These are phyloP conservation scores for Onthophagus taurus DNA, from an alignment of 1,140 invertebrate species.

Conservation along the genomic window DNA sequence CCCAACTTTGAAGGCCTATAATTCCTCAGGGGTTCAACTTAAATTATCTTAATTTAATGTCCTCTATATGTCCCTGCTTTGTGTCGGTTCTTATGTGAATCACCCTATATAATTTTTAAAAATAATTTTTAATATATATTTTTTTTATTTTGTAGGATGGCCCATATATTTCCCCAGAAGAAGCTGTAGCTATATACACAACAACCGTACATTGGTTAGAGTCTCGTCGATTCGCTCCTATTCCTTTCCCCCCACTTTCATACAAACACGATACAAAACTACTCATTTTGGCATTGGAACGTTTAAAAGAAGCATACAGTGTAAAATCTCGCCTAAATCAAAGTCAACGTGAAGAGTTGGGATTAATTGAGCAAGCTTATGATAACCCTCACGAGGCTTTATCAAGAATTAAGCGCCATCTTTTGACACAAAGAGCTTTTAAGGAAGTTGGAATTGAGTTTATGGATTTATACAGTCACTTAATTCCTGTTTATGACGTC, in stretches of 20 bases:
- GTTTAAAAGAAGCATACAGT: constrained; percentile 91
- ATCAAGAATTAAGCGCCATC: constrained; percentile 97
- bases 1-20: too few species aligned
- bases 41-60: too few species aligned
- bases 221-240: constrained; percentile 94
- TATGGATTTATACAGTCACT: constrained; percentile 98
- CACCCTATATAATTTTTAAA: neutral
- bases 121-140: neutral
- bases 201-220: constrained; percentile 99
- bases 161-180: constrained; percentile 97
- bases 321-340: constrained; percentile 98
- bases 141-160: constrained; percentile 60
- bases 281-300: constrained; percentile 90
- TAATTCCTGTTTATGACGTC: constrained; percentile 98
- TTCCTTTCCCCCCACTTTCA: constrained; percentile 96
- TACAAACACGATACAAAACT: constrained; percentile 99
- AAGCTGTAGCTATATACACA: constrained; percentile 99
- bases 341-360: constrained; percentile 96
- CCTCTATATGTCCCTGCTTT: too few species aligned
- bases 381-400: constrained; percentile 99
- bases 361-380: constrained; percentile 98
- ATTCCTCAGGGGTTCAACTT: too few species aligned
- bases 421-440: constrained; percentile 95
- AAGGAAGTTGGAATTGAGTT: constrained; percentile 99
- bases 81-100: too few species aligned